phyloP scores from a whole-genome alignment of 1,140 invertebrate species.

The Drosophila simulans region DNA sequence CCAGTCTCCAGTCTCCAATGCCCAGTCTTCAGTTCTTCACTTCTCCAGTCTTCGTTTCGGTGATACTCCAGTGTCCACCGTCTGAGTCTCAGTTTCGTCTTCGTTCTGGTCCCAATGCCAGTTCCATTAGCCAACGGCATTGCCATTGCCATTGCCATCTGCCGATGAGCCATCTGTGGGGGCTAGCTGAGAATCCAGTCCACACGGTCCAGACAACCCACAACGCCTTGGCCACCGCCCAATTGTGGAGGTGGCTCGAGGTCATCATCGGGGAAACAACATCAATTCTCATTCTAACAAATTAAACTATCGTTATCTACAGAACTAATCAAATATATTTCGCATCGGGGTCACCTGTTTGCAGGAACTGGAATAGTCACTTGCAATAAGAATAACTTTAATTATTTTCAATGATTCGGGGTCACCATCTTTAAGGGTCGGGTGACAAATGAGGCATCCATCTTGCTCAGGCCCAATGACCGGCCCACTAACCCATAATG shows the following conservation, averaged over 20 bases:
- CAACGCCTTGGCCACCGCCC: constrained; percentile 13
- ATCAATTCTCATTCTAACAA: constrained; percentile 1
- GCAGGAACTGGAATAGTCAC: too few relatives aligned
- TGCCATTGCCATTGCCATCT: constrained; percentile 21
- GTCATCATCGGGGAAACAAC: constrained; percentile 6
- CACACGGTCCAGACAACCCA: constrained; percentile 19
- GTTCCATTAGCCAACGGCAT: constrained; percentile 65
- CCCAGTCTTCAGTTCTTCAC: constrained; percentile 14
- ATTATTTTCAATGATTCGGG: constrained; percentile 10
- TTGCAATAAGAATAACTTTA: background rate
- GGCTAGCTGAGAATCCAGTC: constrained; percentile 39
- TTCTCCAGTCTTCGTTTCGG: constrained; percentile 2
- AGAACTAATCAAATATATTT: too few relatives aligned
- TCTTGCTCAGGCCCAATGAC: background rate
- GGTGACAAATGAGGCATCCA: constrained; percentile 16
- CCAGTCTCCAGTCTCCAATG: constrained; percentile 19
- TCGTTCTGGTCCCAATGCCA: constrained; percentile 36
- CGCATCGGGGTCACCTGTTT: too few relatives aligned
- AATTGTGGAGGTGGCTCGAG: background rate
- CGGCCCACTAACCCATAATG: constrained; percentile 57
- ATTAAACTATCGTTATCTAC: background rate
- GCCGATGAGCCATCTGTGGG: constrained; percentile 41
- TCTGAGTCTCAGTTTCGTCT: constrained; percentile 33
- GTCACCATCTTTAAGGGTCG: background rate
- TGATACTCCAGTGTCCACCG: background rate